Evolutionary conservation across 2,113 vertebrate genomes (phyloP).

Genomic region (Trematomus loennbergii): DNA sequence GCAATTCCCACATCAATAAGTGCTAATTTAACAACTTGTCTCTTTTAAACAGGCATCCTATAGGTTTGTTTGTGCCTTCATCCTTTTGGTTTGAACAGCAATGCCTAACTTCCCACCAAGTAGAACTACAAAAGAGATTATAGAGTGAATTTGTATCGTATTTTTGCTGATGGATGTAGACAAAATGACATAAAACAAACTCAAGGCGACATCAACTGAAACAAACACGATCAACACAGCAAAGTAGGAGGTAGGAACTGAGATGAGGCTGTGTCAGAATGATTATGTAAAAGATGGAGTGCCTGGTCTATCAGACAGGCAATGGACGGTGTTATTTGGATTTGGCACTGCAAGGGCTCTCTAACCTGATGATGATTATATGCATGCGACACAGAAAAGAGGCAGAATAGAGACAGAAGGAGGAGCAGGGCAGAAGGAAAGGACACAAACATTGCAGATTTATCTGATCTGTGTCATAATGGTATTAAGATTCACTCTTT

Average conservation of each 20-base stretch:
- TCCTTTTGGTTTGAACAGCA: not conserved
- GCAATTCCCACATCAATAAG: not conserved
- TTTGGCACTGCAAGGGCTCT: slow-evolving; percentile 16
- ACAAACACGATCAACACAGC: not conserved
- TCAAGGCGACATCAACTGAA: not conserved
- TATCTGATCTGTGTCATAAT: slow-evolving; percentile 24
- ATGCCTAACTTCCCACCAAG: not conserved
- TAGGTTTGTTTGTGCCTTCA: no score
- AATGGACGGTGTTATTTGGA: slow-evolving; percentile 18
- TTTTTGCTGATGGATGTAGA: not conserved
- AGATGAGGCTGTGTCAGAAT: not conserved
- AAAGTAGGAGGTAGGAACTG: not conserved
- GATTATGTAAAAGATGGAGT: not conserved
- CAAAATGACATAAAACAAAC: not conserved
- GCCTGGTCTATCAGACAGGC: slow-evolving; percentile 31
- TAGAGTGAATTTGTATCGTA: not conserved
- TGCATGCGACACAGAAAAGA: slow-evolving; percentile 12
- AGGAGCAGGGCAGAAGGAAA: not conserved
- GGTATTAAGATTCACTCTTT: slow-evolving; percentile 2
- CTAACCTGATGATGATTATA: slow-evolving; percentile 35
- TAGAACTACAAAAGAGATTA: not conserved
- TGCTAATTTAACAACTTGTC: not conserved
- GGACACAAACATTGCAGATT: slow-evolving; percentile 13
- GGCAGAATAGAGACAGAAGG: slow-evolving; percentile 4
- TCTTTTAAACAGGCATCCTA: not conserved